Percentiles rank a stretch among this genome's conserved stretches.
These are phyloP conservation scores for Cossypha niveicapilla DNA, from an alignment of 2,797 vertebrate genomes.

Conservation along the genomic window DNA sequence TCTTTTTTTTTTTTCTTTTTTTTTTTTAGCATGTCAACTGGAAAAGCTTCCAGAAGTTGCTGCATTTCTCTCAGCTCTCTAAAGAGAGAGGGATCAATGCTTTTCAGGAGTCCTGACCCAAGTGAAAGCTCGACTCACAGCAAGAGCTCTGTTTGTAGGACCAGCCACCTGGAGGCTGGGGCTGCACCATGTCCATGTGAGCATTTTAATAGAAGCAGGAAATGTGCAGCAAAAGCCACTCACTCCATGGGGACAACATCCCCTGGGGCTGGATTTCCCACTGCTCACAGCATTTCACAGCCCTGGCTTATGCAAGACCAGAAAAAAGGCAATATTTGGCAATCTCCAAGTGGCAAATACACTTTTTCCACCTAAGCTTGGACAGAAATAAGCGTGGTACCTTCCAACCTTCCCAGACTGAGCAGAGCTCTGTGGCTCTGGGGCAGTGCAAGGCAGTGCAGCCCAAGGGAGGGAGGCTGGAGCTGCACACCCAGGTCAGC, in stretches of 20 bases:
- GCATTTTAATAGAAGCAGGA: neutral
- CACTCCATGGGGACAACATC: neutral
- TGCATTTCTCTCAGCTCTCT: neutral
- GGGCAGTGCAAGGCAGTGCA: neutral
- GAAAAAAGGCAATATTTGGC: neutral
- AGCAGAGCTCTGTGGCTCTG: neutral
- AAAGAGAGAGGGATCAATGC: neutral
- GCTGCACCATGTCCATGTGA: fast-evolving
- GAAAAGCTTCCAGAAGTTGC: neutral
- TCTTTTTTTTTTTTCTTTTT: neutral
- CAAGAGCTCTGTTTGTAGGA: neutral
- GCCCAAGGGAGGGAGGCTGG: neutral
- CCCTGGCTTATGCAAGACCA: neutral
- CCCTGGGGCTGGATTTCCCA: neutral
- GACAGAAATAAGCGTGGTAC: neutral
- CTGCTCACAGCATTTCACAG: fast-evolving
- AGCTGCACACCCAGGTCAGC: neutral
- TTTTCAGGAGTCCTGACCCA: neutral
- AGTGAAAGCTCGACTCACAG: fast-evolving
- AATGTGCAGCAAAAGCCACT: neutral
- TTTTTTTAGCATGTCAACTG: neutral
- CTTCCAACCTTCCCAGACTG: neutral
- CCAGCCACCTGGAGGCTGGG: fast-evolving
- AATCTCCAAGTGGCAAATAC: neutral
- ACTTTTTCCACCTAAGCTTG: neutral